Percentiles rank a stretch among this genome's conserved stretches.
These are phyloP conservation scores for Otolemur crassicaudatus DNA, from an alignment of 2,797 vertebrate species.

Conservation along the genomic window DNA sequence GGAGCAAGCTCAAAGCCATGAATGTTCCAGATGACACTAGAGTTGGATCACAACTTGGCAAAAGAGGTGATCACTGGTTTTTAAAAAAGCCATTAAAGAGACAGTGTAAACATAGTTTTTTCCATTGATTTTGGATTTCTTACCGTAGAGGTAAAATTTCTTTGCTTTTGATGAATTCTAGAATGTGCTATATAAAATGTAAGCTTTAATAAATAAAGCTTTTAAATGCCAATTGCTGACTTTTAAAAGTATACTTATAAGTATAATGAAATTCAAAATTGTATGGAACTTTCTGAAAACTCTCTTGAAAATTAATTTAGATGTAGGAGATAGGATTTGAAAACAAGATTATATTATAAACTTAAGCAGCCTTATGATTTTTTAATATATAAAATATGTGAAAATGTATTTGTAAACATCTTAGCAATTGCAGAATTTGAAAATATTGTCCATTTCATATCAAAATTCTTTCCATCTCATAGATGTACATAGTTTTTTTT, in stretches of 20 bases:
- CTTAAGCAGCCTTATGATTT: not conserved
- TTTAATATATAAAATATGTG: not conserved
- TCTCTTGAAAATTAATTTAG: conserved; percentile 18
- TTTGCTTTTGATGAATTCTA: not conserved
- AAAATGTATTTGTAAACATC: not conserved
- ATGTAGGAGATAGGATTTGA: not conserved
- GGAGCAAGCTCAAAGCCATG: not conserved
- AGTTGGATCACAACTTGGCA: not conserved
- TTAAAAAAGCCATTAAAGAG: not conserved
- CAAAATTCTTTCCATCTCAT: not conserved
- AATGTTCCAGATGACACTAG: not conserved
- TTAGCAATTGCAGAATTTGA: not conserved
- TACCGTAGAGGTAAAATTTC: not conserved
- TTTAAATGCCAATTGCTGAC: conserved; percentile 23
- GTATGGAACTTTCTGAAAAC: conserved; percentile 30
- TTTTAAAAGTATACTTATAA: conserved; percentile 7
- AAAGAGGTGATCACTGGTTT: not conserved
- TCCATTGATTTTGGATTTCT: not conserved
- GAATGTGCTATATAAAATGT: conserved; percentile 10
- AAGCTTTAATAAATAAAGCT: conserved; percentile 30
- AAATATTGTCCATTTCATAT: conserved; percentile 18
- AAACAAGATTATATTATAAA: conserved; percentile 28
- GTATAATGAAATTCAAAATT: conserved; percentile 34
- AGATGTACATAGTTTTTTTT: not conserved
- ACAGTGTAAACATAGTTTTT: not conserved